Evolutionary conservation across 1,140 invertebrate genomes (phyloP), one percentile per base, ranked within the genome.

Genomic region (Drosophila orosa): DNA sequence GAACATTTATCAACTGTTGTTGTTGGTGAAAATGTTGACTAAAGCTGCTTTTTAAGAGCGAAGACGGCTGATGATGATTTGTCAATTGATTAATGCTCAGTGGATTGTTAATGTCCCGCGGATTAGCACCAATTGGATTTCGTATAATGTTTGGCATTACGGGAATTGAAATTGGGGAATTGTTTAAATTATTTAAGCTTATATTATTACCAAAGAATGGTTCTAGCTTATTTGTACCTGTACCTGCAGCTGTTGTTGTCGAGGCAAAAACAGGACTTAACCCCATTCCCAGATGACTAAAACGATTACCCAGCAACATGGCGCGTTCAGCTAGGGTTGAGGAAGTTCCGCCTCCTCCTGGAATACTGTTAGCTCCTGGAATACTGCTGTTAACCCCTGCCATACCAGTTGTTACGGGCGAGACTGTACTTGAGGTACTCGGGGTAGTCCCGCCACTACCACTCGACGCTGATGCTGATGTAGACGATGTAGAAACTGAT

Each of bases 31-130:
- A 90, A 12, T 91, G 83, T 47, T 91, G 90, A 37, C 58, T 83
- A 12, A 87, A 78, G 25, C 50, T 90, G 61, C 60, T 78, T 25
- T 61, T 71, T 22, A 90, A 76, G 0, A 86, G 59, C 17, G 73
- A 47, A 29, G 27, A 69, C 59, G 10, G 78, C 40, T 17, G 72
- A 40, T 72, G 69, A 22, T 75, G 63, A 35, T 92, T 96, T 39
- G 96, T 97, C 66, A 97, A 92, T 92, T 97, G 96, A 83, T 97
- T 97, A 33, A 98, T 96, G 92, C 96, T 97, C 25, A 97, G 93
- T 24, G 97, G 97, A 93, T 98, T 98, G 93, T 98, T 98, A 61
- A 96, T 96, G 93, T 97, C 97, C 78, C 97, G 95, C 12, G 97
- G 97, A 92, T 98, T 97, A 10, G 97, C 97, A 57, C 97, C 97